Evolutionary conservation across 2,113 vertebrate species (phyloP).

Genomic region (Oreochromis aureus): DNA sequence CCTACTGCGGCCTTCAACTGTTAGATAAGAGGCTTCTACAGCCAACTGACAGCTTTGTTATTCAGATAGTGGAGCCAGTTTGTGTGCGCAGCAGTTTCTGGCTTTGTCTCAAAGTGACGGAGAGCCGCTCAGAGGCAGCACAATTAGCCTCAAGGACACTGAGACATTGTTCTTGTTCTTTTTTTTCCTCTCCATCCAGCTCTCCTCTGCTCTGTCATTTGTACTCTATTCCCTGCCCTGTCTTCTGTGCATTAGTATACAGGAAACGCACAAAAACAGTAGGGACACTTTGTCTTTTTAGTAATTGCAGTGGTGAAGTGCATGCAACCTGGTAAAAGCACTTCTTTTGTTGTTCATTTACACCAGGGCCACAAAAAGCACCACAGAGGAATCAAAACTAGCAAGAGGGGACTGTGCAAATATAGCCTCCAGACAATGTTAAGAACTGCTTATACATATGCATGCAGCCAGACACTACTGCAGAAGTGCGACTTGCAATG

Average conservation of each 20-base stretch:
- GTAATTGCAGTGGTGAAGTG: not conserved
- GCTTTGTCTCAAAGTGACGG: conserved; percentile 38
- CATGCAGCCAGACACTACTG: not conserved
- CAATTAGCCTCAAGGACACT: conserved; percentile 51
- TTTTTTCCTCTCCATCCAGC: not conserved
- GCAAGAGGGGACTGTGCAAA: not conserved
- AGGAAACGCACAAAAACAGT: not conserved
- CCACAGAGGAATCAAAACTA: not conserved
- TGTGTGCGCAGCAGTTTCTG: conserved; percentile 40
- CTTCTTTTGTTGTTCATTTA: not conserved
- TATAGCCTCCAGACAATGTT: not conserved
- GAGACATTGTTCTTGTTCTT: conserved; percentile 34
- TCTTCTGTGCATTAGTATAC: not conserved
- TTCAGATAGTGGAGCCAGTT: conserved; percentile 19
- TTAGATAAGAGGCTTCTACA: conserved; percentile 16
- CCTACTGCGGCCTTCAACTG: conserved; percentile 26
- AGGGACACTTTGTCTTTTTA: not conserved
- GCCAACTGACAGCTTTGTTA: conserved; percentile 18
- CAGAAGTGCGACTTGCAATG: not conserved
- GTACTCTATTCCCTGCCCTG: not conserved
- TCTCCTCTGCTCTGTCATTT: not conserved
- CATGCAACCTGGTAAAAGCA: not conserved
- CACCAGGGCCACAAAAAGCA: not conserved
- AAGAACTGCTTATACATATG: not conserved
- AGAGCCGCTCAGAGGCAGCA: not conserved